These are phyloP conservation scores for Trematocara stigmaticum DNA, from an alignment of 2,113 vertebrate genomes.

Conservation along the genomic window DNA sequence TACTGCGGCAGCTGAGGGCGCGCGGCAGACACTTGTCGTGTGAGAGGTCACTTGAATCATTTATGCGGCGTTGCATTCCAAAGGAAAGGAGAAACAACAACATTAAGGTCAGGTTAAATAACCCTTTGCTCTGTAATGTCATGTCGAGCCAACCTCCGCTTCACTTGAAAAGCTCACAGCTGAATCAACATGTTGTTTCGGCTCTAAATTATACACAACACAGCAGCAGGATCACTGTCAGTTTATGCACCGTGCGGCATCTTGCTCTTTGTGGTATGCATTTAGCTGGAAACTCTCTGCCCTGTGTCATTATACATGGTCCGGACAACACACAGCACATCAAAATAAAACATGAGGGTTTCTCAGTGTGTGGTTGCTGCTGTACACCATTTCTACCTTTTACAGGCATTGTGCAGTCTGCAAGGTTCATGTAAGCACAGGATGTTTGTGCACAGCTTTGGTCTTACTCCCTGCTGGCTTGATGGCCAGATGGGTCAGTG, in stretches of 20 bases:
- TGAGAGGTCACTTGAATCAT: conserved; percentile 41
- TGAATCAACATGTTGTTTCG: conserved; percentile 25
- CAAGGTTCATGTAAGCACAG: conserved; percentile 16
- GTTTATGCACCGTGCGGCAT: neutral
- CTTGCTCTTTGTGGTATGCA: neutral
- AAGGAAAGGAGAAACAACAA: neutral
- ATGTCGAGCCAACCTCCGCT: neutral
- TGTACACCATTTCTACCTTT: conserved; percentile 16
- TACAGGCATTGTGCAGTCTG: conserved; percentile 19
- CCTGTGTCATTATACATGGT: neutral
- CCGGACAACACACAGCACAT: neutral
- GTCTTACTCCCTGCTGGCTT: conserved; percentile 37
- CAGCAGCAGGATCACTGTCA: neutral
- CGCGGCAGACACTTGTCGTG: conserved; percentile 7
- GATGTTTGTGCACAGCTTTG: conserved; percentile 40
- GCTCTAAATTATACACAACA: conserved; percentile 22
- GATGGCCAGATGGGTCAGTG: conserved; percentile 64
- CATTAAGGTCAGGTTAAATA: conserved; percentile 5
- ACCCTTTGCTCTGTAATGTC: neutral
- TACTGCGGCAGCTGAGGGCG: neutral
- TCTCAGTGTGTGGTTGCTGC: conserved; percentile 2
- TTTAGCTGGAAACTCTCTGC: neutral
- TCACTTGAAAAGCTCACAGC: conserved; percentile 2
- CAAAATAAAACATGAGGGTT: conserved; percentile 16
- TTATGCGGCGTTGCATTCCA: conserved; percentile 9